Evolutionary conservation across 2,113 vertebrate genomes (phyloP).

Genomic region (Heterotilapia buettikoferi): DNA sequence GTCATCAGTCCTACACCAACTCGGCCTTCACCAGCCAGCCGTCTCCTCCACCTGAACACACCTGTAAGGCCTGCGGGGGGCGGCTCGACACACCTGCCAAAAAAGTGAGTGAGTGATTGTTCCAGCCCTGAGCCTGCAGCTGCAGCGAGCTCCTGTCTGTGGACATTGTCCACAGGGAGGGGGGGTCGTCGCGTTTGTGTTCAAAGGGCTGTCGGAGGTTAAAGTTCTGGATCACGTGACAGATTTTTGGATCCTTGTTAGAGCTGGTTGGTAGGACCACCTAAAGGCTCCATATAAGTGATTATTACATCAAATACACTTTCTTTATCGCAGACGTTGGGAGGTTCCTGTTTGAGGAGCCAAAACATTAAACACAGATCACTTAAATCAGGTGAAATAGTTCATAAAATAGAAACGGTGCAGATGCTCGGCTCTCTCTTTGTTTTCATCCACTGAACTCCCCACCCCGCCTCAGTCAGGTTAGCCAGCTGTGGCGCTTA

Average conservation of each 20-base stretch:
- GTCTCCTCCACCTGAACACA: conserved; percentile 73
- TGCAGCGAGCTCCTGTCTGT: neutral
- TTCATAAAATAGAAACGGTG: neutral
- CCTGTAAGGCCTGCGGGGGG: conserved; percentile 81
- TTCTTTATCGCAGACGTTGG: neutral
- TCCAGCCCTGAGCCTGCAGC: neutral
- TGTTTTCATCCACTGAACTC: neutral
- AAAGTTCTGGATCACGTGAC: neutral
- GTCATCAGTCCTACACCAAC: conserved; percentile 81
- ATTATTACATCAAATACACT: neutral
- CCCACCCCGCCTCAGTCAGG: neutral
- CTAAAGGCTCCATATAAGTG: neutral
- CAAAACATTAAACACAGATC: neutral
- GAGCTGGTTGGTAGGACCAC: neutral
- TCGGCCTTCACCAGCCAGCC: conserved; percentile 83
- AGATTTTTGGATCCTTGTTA: neutral
- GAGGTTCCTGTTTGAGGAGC: neutral
- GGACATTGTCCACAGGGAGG: neutral
- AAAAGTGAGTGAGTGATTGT: conserved; percentile 71
- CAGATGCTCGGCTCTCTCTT: neutral
- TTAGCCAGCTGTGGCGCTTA: neutral
- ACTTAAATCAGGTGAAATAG: neutral
- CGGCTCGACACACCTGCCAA: conserved; percentile 63
- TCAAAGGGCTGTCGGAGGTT: neutral
- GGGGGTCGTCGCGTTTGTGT: neutral